phyloP scores from a whole-genome alignment of 2,113 vertebrate species.

The Spizaetus ornatus region DNA sequence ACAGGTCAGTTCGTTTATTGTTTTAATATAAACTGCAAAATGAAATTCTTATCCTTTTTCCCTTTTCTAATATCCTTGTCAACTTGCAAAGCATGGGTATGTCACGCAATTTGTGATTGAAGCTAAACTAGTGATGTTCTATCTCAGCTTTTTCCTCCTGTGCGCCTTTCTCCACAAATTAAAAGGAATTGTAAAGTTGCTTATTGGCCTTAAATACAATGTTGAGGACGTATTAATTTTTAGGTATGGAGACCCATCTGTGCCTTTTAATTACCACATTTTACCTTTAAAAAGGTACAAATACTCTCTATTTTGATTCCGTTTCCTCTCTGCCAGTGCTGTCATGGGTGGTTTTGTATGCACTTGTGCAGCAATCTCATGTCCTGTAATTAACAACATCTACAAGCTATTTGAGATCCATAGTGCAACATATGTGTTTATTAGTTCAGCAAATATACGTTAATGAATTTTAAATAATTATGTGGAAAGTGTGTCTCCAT shows the following conservation, averaged over 20 bases:
- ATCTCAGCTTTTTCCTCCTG: background rate
- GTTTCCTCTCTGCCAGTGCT: background rate
- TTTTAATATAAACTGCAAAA: background rate
- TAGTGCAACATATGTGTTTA: background rate
- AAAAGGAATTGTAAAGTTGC: background rate
- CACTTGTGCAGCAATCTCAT: background rate
- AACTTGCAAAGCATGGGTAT: background rate
- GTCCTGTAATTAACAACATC: background rate
- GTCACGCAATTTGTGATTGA: background rate
- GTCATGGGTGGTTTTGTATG: fast-evolving
- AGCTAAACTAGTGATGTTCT: background rate
- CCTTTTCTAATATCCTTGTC: background rate
- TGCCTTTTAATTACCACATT: background rate
- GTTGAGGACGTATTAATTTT: background rate
- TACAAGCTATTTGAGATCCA: background rate
- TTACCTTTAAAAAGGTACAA: background rate
- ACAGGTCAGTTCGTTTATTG: background rate
- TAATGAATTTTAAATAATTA: slow-evolving; percentile 1
- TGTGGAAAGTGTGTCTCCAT: background rate
- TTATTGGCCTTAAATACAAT: background rate
- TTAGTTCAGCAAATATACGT: background rate
- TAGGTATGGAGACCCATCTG: background rate
- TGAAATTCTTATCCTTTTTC: background rate
- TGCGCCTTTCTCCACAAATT: background rate
- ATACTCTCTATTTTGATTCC: background rate